Evolutionary conservation across 2,888 invertebrate genomes (phyloP), one percentile per base, ranked within the genome.

Genomic region (Latrodectus hesperus): DNA sequence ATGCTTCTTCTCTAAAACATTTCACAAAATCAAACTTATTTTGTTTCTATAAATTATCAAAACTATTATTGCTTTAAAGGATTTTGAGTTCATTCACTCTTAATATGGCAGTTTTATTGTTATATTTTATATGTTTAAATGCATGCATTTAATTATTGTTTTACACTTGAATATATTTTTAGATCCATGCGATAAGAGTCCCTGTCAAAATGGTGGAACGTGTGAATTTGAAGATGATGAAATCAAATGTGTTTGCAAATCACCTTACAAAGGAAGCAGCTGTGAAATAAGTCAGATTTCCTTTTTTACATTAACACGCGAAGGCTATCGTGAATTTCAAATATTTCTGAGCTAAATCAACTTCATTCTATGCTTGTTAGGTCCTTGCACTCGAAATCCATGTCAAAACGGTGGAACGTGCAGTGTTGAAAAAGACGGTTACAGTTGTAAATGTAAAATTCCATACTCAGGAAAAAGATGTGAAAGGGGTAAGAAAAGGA

Each of bases 351-450:
- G 5, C 38, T 38, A 6, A 38, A 38, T 38, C 4, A 38, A 6
- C 5, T 38, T 38, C 6, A 38, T 38, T 38, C 1, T 38, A 38
- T 71, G 5, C 0, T 49, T 14, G 10, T 9, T 3, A 84, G 84
- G 55, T 64, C 71, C 77, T 0, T 84, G 84, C 11, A 17, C 26
- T 9, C 11, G n/a, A 0, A 84, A 77, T 53, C 84, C 84, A 26
- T 84, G 84, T n/a, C 51, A 73, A 51, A 78, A 84, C 78, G 74
- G 72, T 12, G 84, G 84, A 60, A 79, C 53, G 16, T 84, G 84
- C 51, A 49, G 16, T 1, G 17, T 74, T 9, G 64, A 73, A 17
- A 73, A 73, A n/a, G 11, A 12, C 2, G 10, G 17, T 22, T 79
- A 38, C 22, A 73, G 49, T 3, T 84, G 84, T 12, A n/a, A 10